Evolutionary conservation across 2,113 vertebrate genomes (phyloP).

Genomic region (Eptesicus fuscus): DNA sequence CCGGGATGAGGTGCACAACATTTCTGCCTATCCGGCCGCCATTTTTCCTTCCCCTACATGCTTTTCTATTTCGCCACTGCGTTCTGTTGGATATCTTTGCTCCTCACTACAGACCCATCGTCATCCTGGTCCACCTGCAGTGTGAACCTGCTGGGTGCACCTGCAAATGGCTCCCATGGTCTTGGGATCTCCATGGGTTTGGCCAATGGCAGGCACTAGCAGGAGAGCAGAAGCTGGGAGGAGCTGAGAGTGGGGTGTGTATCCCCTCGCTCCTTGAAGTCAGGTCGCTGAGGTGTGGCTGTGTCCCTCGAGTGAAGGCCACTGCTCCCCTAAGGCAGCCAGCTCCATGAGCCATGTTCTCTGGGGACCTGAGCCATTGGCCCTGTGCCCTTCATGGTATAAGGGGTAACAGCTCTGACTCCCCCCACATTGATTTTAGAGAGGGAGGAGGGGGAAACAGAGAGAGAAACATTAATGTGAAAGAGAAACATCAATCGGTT

Average conservation of each 20-base stretch:
- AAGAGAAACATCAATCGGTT: neutral
- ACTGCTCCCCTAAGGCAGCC: neutral
- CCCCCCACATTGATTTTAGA: neutral
- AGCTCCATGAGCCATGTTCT: neutral
- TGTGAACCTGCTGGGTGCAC: no score
- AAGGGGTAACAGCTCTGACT: neutral
- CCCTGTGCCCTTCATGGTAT: neutral
- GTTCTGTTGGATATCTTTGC: neutral
- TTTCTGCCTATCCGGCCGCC: no score
- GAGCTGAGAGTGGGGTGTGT: neutral
- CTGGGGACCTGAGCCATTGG: neutral
- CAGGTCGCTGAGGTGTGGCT: neutral
- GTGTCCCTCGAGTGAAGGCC: neutral
- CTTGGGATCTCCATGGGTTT: neutral
- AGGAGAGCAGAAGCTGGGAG: neutral
- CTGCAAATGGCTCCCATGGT: no score
- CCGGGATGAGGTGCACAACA: no score
- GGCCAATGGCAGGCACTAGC: neutral
- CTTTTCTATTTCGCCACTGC: accelerated
- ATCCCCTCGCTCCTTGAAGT: neutral
- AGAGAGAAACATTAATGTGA: neutral
- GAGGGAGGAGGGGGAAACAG: no score
- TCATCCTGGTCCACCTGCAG: neutral
- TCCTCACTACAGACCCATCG: neutral
- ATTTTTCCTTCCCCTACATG: no score